Conservation (phyloP, 2,113 vertebrate species). For the Anseranas semipalmata region DNA sequence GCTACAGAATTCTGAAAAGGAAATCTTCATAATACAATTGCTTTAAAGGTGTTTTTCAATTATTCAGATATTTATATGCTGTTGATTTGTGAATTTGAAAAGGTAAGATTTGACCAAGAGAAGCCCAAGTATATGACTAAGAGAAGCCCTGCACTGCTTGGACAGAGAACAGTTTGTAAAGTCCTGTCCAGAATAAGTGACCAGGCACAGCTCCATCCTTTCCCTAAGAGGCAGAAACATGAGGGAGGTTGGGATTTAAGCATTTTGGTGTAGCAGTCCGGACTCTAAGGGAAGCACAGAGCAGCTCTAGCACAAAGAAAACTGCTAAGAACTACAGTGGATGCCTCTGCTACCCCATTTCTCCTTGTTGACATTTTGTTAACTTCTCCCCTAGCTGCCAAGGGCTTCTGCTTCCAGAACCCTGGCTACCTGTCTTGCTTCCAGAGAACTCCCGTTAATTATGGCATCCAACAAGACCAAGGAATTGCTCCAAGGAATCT, state of each 20-base stretch:
- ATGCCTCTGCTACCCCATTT: neutral
- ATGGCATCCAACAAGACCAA: neutral
- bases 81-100: neutral
- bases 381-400: neutral
- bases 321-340: neutral
- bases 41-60: constrained; percentile 12
- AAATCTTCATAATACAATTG: neutral
- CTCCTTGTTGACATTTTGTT: constrained; percentile 21
- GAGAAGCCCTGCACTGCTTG: neutral
- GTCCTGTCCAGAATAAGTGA: neutral
- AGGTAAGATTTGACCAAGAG: neutral
- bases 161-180: neutral
- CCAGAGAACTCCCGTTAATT: constrained; percentile 34
- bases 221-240: neutral
- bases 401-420: constrained; percentile 11
- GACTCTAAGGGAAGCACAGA: neutral
- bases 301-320: neutral
- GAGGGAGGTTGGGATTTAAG: neutral
- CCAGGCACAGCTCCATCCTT: neutral
- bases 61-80: constrained; percentile 1
- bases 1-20: neutral
- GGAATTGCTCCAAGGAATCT: constrained; percentile 17
- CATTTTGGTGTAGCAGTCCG: neutral
- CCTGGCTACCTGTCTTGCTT: neutral
- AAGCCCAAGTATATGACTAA: neutral